Evolutionary conservation across 1,140 invertebrate species (phyloP).

Genomic region (Dolichoris vasculosae): DNA sequence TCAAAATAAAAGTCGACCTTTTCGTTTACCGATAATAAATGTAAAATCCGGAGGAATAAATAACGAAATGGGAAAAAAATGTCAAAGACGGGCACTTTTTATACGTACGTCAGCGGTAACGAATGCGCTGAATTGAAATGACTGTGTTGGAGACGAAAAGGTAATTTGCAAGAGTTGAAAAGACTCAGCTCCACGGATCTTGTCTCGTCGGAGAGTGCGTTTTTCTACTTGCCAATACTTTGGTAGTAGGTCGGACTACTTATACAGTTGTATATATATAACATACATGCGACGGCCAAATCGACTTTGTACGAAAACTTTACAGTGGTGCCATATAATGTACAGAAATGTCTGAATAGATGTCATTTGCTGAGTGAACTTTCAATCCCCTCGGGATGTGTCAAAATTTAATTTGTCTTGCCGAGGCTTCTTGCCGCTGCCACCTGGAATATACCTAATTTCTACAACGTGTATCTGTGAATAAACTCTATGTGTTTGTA

Average conservation of each 20-base stretch:
- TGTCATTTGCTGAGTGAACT: neutral
- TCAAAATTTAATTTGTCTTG: neutral
- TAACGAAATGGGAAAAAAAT: too few species aligned
- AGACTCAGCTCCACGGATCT: neutral
- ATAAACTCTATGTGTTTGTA: too few species aligned
- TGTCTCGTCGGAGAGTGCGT: neutral
- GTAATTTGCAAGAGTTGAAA: neutral
- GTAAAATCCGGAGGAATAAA: too few species aligned
- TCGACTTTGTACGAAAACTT: neutral
- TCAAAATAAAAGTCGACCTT: too few species aligned
- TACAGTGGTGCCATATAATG: neutral
- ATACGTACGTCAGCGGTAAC: too few species aligned
- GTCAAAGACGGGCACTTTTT: too few species aligned
- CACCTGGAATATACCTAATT: too few species aligned
- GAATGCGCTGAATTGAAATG: too few species aligned
- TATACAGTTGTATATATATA: neutral
- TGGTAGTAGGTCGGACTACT: neutral
- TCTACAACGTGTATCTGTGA: too few species aligned
- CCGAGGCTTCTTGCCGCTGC: neutral
- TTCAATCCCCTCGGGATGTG: neutral
- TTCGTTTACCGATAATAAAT: too few species aligned
- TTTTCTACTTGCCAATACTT: slow-evolving; percentile 17
- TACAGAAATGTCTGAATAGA: neutral
- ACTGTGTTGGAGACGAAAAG: too few species aligned
- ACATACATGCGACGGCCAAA: neutral